Evolutionary conservation across 2,113 vertebrate genomes (phyloP), one percentile per base, ranked within the genome.

Genomic region (Aldabrachelys gigantea): DNA sequence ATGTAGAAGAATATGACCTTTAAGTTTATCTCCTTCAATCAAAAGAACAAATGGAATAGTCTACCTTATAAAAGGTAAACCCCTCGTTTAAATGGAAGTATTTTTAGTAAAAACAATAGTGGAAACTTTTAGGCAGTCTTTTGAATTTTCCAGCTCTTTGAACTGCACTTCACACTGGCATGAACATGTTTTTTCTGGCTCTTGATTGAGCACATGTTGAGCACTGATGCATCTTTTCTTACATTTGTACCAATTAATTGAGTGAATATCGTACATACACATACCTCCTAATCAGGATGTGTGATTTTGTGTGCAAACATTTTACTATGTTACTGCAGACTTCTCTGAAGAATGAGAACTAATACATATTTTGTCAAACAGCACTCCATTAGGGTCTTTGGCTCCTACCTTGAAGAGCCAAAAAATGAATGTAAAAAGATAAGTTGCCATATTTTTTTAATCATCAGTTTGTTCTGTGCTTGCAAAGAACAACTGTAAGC

Each of bases 31-130:
- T 84, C 85, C 80, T 86, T 86, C 89, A 91, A 93, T 80, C 4
- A 44, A 87, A 91, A 79, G 44, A 82, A 88, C 76, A 75, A 81
- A n/a, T 9, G 2, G 50, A 87, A 84, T 27, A 0, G 5, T 78
- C 24, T 81, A 88, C 79, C 31, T 95, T 93, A 85, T 54, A 85
- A 89, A 93, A 94, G 65, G 59, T 97, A 91, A 79, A 85, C 31
- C 89, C 4, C 11, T 87, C 69, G 17, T 72, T 94, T 84, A 97
- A 96, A 86, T 65, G 59, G 31, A 91, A 89, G 6, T 93, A 91
- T 95, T 97, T 97, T 95, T 95, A 94, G 82, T 84, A 94, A 92
- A 96, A 97, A 89, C 69, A 96, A 89, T 88, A 95, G 31, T 90
- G 90, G 91, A 97, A 97, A 92, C 65, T 96, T 96, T 92, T 50